A percentile compares a stretch with the other conserved stretches of the same genome.
phyloP scores from a whole-genome alignment of 1,140 invertebrate genomes.

The Lucilia cuprina region DNA sequence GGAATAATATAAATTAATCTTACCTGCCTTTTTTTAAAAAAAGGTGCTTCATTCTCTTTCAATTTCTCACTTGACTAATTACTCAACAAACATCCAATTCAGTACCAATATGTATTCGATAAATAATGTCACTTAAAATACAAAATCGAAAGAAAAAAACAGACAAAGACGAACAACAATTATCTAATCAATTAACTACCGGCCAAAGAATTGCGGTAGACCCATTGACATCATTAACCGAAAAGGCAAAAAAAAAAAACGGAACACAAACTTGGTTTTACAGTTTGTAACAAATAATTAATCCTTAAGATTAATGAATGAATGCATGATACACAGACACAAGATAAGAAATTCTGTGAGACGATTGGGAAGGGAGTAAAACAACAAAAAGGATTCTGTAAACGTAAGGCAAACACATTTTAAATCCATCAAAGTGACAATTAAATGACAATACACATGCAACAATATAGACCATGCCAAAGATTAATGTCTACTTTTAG shows the following conservation, averaged over 20 bases:
- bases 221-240: conserved; percentile 20
- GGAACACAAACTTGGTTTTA: neutral
- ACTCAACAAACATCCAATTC: neutral
- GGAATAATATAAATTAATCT: neutral
- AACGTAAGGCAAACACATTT: conserved; percentile 6
- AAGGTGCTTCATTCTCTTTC: neutral
- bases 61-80: conserved; percentile 6
- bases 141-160: neutral
- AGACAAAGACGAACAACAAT: neutral
- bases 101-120: neutral
- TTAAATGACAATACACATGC: conserved; percentile 12
- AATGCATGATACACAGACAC: neutral
- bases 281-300: conserved; percentile 24
- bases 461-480: neutral
- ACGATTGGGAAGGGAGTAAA: neutral
- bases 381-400: neutral
- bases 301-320: conserved; percentile 28
- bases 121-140: conserved; percentile 17
- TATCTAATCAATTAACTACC: conserved; percentile 34
- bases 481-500: neutral
- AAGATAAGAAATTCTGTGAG: neutral
- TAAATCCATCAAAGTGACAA: conserved; percentile 33
- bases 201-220: conserved; percentile 23
- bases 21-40: neutral
- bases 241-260: neutral